Base-by-base conservation (phyloP, 2,888 invertebrate genomes). In the Sthenelais limicola region DNA sequence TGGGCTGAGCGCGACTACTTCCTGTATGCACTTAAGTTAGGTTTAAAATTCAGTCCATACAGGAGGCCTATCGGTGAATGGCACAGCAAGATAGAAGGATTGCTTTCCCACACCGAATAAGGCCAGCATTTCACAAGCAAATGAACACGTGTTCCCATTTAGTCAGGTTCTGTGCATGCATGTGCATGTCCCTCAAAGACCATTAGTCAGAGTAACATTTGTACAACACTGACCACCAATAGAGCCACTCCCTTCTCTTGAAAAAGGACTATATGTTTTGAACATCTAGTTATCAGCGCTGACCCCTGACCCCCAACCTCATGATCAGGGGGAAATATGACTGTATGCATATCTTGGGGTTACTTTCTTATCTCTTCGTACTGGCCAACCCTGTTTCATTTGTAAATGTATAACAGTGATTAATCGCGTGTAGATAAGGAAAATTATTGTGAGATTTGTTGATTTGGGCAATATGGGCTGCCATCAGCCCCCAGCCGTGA, bases 111-210 rank as follows among this genome's bases (percentile, higher is more conserved):
- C 56, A 56, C 56, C 18, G 18, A 24, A 52, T 4, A 12, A 24
- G 52, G n/a, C 52, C 24, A 3, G 52, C 12, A 24, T n/a, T 26
- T 24, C 15, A 24, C 12, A 3, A 30, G 26, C 43, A 56, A n/a
- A 56, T 56, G 1, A 33, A 56, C 56, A 56, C 56, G 56, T 56
- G 56, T 56, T 56, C 30, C 56, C 56, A 33, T 56, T 56, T 56
- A 56, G 30, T n/a, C 30, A 4, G 12, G 32, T n/a, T 28, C 56
- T 3, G 56, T 26, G 26, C 62, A 62, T 62, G 62, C 62, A 38
- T 28, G 38, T 62, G 3, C 62, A 62, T 43, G 62, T 62, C 62
- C 38, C 38, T 26, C 26, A 24, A 15, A 24, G 38, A 26, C 62
- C 62, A 62, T 62, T 62, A 62, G 62, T 62, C 24, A 56, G 32